phyloP scores from a whole-genome alignment of 2,888 invertebrate species.

The Drosophila lacicola region DNA sequence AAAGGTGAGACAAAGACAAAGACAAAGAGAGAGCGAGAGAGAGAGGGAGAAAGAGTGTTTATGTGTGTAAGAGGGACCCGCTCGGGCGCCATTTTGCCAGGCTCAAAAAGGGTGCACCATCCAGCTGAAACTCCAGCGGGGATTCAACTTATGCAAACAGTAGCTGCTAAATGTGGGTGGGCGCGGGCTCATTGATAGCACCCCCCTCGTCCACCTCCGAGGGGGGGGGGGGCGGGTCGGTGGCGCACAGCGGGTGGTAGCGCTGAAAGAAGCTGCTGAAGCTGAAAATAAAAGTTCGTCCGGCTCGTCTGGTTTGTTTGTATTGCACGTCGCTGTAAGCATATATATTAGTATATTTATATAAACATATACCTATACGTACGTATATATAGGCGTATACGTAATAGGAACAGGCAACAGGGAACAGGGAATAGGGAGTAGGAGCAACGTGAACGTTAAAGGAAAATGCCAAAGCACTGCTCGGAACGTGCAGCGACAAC shows the following conservation, averaged over 20 bases:
- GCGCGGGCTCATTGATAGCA: conserved; percentile 38
- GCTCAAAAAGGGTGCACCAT: conserved; percentile 35
- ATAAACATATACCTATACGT: neutral
- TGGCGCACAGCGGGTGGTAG: neutral
- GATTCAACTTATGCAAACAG: conserved; percentile 50
- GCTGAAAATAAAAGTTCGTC: conserved; percentile 54
- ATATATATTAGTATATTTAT: conserved; percentile 45
- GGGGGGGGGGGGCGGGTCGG: neutral
- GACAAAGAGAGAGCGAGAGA: neutral
- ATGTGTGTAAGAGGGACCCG: too few species aligned
- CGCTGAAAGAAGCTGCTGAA: conserved; percentile 18
- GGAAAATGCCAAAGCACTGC: conserved; percentile 33
- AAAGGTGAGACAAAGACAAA: neutral
- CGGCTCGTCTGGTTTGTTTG: conserved; percentile 40
- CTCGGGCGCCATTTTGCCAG: conserved; percentile 38
- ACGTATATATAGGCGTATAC: conserved; percentile 10
- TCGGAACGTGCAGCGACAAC: conserved; percentile 58
- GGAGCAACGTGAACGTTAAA: conserved; percentile 6
- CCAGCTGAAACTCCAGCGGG: conserved; percentile 6
- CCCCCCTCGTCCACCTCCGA: conserved; percentile 7
- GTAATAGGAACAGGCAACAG: conserved; percentile 13
- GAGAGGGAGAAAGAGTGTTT: neutral
- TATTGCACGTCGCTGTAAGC: conserved; percentile 64
- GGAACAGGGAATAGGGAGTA: conserved; percentile 7
- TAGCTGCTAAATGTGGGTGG: conserved; percentile 14